phyloP scores from a whole-genome alignment of 2,113 vertebrate species.

The Brachionichthys hirsutus region DNA sequence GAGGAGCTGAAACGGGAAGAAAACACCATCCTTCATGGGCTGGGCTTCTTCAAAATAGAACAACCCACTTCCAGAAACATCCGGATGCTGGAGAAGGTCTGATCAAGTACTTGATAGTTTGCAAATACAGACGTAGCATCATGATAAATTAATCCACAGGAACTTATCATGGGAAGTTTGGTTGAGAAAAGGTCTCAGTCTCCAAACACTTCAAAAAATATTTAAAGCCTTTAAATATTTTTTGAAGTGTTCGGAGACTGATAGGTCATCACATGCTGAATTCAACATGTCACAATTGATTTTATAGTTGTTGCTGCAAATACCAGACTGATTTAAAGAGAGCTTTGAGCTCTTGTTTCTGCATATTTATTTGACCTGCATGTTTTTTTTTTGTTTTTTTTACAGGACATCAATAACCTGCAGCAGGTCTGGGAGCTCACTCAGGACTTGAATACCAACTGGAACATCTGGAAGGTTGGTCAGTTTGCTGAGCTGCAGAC shows the following conservation, averaged over 20 bases:
- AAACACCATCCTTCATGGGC: slow-evolving; percentile 19
- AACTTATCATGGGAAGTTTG: not conserved
- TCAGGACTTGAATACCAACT: slow-evolving; percentile 81
- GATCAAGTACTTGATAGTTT: not conserved
- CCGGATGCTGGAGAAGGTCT: slow-evolving; percentile 52
- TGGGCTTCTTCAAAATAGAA: slow-evolving; percentile 58
- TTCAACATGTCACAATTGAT: not conserved
- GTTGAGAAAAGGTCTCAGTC: not conserved
- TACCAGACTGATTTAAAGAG: not conserved
- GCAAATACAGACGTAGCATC: not conserved
- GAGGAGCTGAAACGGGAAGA: slow-evolving; percentile 59
- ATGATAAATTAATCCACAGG: not conserved
- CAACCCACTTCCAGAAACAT: slow-evolving; percentile 35
- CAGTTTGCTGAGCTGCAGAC: slow-evolving; percentile 78
- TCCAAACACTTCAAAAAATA: too few species aligned
- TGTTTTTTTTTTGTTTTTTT: too few species aligned
- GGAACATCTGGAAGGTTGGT: slow-evolving; percentile 81
- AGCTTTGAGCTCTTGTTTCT: slow-evolving; percentile 10
- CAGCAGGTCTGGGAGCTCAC: slow-evolving; percentile 86
- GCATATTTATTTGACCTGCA: not conserved
- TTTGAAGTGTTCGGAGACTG: not conserved
- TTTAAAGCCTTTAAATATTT: too few species aligned
- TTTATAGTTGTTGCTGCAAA: not conserved
- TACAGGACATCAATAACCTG: slow-evolving; percentile 81
- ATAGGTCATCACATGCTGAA: not conserved